Conservation (phyloP, 2,888 invertebrate species). For the Labia minor region DNA sequence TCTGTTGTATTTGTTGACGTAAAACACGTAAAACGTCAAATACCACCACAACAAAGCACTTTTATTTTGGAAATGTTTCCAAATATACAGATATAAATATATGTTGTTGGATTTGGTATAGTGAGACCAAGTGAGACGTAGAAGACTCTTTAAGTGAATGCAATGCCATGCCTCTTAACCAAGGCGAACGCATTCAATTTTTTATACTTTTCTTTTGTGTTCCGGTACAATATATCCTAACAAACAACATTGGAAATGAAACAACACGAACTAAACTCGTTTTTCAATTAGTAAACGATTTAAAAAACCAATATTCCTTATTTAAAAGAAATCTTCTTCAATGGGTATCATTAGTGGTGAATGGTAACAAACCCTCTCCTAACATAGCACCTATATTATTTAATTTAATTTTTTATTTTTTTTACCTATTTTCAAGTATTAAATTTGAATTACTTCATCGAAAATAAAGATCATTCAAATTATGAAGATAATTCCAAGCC, state of each 20-base stretch:
- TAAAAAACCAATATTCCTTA: constrained; percentile 29
- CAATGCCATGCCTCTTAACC: constrained; percentile 24
- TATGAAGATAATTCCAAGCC: constrained; percentile 37
- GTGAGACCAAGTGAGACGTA: background rate
- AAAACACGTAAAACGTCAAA: background rate
- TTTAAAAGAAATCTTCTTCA: constrained; percentile 33
- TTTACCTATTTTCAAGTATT: constrained; percentile 17
- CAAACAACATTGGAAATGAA: constrained; percentile 28
- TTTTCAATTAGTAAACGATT: constrained; percentile 30
- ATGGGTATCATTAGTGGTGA: constrained; percentile 23
- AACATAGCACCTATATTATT: too few relatives aligned
- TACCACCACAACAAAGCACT: background rate
- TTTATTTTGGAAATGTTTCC: background rate
- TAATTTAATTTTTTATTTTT: background rate
- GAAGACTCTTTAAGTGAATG: background rate
- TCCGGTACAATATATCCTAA: constrained; percentile 35
- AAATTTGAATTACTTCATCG: constrained; percentile 13
- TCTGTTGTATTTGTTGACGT: background rate
- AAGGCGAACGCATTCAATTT: constrained; percentile 31
- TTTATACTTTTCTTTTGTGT: constrained; percentile 33
- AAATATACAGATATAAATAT: constrained; percentile 7
- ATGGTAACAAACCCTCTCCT: constrained; percentile 19
- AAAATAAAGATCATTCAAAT: background rate
- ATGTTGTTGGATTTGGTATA: background rate
- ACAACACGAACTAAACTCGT: constrained; percentile 23